Conservation (phyloP, 2,113 vertebrate species). For the Tachuris rubrigastra region DNA sequence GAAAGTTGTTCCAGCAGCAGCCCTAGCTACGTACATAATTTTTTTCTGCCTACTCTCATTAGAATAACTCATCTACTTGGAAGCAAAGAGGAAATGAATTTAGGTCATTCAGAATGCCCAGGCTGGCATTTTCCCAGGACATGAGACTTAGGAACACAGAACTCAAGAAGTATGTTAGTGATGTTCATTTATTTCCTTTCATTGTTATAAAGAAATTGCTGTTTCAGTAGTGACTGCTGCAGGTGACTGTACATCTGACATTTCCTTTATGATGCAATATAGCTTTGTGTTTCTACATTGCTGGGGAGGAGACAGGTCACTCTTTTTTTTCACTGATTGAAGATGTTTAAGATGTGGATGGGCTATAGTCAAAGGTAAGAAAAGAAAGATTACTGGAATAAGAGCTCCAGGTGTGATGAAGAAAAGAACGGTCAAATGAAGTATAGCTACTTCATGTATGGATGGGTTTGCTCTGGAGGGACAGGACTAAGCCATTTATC, state of each 20-base stretch:
- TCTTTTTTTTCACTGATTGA: not conserved
- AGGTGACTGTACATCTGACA: not conserved
- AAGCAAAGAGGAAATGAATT: not conserved
- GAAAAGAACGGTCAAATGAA: not conserved
- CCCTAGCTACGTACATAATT: not conserved
- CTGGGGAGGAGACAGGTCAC: not conserved
- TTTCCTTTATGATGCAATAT: not conserved
- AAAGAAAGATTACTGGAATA: not conserved
- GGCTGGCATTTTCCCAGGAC: not conserved
- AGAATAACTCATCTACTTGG: not conserved
- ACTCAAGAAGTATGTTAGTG: not conserved
- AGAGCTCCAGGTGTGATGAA: not conserved
- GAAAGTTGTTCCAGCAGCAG: not conserved
- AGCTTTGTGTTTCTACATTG: not conserved
- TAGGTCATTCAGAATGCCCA: not conserved
- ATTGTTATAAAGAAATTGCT: not conserved
- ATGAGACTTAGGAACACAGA: not conserved
- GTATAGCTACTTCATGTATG: not conserved
- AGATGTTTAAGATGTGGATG: not conserved
- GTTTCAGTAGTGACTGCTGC: not conserved
- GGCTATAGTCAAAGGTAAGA: not conserved
- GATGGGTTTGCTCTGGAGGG: not conserved
- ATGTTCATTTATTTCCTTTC: not conserved
- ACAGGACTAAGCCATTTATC: not conserved
- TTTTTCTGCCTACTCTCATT: not conserved